Base-by-base conservation (phyloP, 2,888 invertebrate species). In the Philopedon plagiatum region DNA sequence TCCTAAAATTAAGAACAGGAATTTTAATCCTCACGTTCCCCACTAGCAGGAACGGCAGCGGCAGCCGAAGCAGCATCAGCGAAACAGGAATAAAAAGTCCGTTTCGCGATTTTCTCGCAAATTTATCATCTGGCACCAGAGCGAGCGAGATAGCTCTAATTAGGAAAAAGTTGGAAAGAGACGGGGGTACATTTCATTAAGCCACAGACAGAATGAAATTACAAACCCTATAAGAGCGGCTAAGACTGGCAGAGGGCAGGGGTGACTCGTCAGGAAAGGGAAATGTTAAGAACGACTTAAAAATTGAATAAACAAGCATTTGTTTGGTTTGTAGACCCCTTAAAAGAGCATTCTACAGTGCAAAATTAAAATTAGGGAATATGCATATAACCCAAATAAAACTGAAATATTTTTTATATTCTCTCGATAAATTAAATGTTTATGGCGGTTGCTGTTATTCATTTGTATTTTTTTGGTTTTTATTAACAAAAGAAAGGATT, bases 121-220 rank as follows among this genome's bases (percentile, higher is more conserved):
- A 83, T 83, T 83, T 83, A 83, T 83, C 83, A 83, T 83, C 79
- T 79, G 81, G 79, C 80, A 80, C 79, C 78, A 72, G 76, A 80
- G 79, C 77, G 79, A 77, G 71, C 62, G 26, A 56, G 70, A 44
- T 21, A 57, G 32, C 51, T 26, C 62, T 70, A 70, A 74, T 74
- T 74, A 74, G 78, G 79, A 78, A 81, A 80, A 80, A 75, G 78
- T 69, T 71, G 76, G 82, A 84, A 80, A 73, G 83, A 83, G 83
- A 83, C 76, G 78, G 82, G 79, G 80, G 81, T 82, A 85, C 84
- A 85, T 86, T 85, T 85, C 85, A 86, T 86, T 86, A 86, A 85
- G 85, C 83, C 81, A 81, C 83, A 85, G 85, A 84, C 85, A 85
- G 85, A 86, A 85, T 85, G 86, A 86, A 86, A 86, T 86, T 86